A percentile compares a stretch with the other conserved stretches of the same genome.
Evolutionary conservation across 2,797 vertebrate species (phyloP).

Genomic region (Pipistrellus kuhlii): DNA sequence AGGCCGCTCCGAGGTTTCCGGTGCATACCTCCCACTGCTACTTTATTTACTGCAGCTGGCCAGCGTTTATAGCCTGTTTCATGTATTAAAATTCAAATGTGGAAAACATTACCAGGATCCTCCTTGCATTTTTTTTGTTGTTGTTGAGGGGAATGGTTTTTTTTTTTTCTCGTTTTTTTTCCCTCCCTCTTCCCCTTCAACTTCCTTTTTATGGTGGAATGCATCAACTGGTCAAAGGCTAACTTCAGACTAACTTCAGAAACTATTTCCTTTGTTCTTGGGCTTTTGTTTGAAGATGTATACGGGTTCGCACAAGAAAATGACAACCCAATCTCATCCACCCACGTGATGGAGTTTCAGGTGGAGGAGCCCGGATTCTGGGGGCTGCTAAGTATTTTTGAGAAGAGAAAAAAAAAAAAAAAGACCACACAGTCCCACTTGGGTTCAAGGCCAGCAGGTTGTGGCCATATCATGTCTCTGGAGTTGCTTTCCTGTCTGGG

Average conservation of each 20-base stretch:
- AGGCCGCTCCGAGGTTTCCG: constrained; percentile 79
- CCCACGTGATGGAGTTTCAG: constrained; percentile 54
- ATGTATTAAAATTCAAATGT: constrained; percentile 91
- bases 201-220: constrained; percentile 88
- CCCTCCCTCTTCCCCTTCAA: constrained; percentile 58
- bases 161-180: background rate
- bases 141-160: constrained; percentile 27
- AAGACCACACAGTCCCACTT: background rate
- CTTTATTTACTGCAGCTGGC: constrained; percentile 91
- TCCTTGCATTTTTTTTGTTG: constrained; percentile 84
- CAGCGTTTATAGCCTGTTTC: constrained; percentile 90
- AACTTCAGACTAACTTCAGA: constrained; percentile 85
- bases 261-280: constrained; percentile 90
- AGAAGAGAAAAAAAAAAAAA: background rate
- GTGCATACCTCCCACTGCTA: constrained; percentile 86
- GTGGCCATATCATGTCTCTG: background rate
- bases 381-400: background rate
- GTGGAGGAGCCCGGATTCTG: constrained; percentile 42
- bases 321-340: constrained; percentile 46
- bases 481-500: fast-evolving
- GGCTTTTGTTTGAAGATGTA: constrained; percentile 85
- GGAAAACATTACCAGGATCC: constrained; percentile 92
- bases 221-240: constrained; percentile 88
- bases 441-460: background rate
- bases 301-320: constrained; percentile 73